Evolutionary conservation across 2,888 invertebrate genomes (phyloP).

Genomic region (Lathronympha strigana): DNA sequence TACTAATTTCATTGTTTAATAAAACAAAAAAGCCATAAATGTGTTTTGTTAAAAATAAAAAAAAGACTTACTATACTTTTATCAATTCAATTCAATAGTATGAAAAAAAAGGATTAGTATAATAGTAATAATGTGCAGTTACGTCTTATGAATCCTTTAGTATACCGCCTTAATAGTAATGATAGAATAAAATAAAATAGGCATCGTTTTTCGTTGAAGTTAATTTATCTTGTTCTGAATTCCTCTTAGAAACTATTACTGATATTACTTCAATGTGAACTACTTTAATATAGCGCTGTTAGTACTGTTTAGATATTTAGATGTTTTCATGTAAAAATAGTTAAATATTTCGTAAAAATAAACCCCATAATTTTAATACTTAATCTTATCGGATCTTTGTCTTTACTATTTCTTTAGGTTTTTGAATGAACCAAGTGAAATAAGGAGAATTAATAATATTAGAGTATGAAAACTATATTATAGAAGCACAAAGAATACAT

Average conservation of each 20-base stretch:
- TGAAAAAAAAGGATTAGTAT: background rate
- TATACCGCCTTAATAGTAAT: slow-evolving; percentile 35
- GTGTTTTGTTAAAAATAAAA: too few species aligned
- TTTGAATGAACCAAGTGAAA: background rate
- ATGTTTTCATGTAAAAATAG: slow-evolving; percentile 22
- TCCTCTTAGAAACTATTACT: background rate
- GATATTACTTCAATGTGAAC: slow-evolving; percentile 24
- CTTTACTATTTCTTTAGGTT: slow-evolving; percentile 4
- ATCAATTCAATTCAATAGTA: background rate
- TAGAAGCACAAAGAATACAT: background rate
- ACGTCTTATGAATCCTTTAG: slow-evolving; percentile 18
- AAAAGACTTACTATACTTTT: background rate
- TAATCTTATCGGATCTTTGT: background rate
- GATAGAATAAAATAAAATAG: slow-evolving; percentile 30
- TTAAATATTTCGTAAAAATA: slow-evolving; percentile 21
- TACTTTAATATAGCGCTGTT: slow-evolving; percentile 13
- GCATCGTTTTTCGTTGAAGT: slow-evolving; percentile 14
- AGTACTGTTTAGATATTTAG: slow-evolving; percentile 28
- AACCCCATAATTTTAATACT: slow-evolving; percentile 29
- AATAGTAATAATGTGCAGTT: slow-evolving; percentile 3
- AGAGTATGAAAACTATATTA: background rate
- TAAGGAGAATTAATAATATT: slow-evolving; percentile 14
- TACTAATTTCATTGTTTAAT: too few species aligned
- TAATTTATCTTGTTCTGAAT: background rate
- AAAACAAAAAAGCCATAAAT: too few species aligned